Evolutionary conservation across 92 coral and sea anemone species (phyloP), one percentile per base, ranked within the genome.

Genomic region (Porites evermanni): DNA sequence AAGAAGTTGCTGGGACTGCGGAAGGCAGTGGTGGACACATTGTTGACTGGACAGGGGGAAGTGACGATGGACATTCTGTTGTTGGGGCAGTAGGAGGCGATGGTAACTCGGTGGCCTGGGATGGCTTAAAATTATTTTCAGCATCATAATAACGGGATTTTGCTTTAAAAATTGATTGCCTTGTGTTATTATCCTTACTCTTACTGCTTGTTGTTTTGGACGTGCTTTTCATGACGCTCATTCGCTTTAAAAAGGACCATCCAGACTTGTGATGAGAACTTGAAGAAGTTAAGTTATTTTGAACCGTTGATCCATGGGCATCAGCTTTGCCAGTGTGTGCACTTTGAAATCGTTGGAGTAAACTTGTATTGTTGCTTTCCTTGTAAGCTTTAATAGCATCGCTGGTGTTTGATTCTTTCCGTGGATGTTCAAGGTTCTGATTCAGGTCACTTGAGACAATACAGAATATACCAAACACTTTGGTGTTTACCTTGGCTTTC

Each of bases 381-480:
- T n/a, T 12, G n/a, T 17, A 81, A 11, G 26, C 78, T 71, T 54
- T 81, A 11, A 81, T 81, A 20, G 64, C 72, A 16, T 72, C 72
- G 17, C 79, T 83, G 50, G 79, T 21, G 24, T 14, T 70, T 20
- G 32, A 65, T 24, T 74, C 47, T 29, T 32, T 23, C 80, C 14
- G 13, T 32, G 88, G 66, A 38, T 4, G 47, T 54, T 76, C 24
- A n/a, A 61, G 38, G n/a, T 74, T 53, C 38, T 58, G 8, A 2
- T 13, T 68, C 29, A 59, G 12, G n/a, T 17, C 54, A 17, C 44
- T 63, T 58, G 78, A 71, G 53, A 86, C 38, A 58, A 85, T 79
- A 23, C 84, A 56, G n/a, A 70, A 86, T 59, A 63, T 79, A 38
- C 84, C 79, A 17, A 77, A 77, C 26, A 13, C 19, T 64, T 74